phyloP scores from a whole-genome alignment of 2,888 invertebrate genomes.

The Hirtodrosophila duncani region DNA sequence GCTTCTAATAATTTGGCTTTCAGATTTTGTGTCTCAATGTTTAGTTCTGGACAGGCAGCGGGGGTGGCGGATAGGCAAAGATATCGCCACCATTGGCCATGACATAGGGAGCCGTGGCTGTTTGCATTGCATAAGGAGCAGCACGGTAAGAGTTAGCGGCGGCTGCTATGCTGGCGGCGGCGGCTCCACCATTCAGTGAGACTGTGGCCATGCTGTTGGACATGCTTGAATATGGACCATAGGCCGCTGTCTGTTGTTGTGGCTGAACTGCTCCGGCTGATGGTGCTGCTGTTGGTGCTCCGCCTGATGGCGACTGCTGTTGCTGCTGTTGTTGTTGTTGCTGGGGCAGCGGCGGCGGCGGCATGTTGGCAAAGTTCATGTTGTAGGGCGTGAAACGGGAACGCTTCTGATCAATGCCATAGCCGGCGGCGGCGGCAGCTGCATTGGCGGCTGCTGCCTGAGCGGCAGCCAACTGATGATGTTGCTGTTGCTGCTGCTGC shows the following conservation, averaged over 20 bases:
- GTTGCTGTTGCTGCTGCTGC: constrained; percentile 35
- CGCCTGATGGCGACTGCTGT: constrained; percentile 28
- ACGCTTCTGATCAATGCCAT: constrained; percentile 59
- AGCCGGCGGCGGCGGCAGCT: constrained; percentile 35
- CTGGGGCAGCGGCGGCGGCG: constrained; percentile 48
- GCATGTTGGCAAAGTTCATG: constrained; percentile 56
- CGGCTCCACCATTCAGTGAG: constrained; percentile 47
- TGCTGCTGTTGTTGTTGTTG: constrained; percentile 48
- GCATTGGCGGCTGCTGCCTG: constrained; percentile 45
- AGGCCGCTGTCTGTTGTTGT: constrained; percentile 45
- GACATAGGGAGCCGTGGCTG: constrained; percentile 47
- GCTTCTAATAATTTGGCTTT: constrained; percentile 45
- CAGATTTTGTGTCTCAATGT: constrained; percentile 29
- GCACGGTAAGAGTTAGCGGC: constrained; percentile 49
- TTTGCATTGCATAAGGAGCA: constrained; percentile 75
- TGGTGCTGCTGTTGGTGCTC: constrained; percentile 27
- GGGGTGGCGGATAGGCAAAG: constrained; percentile 77
- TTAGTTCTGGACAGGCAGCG: constrained; percentile 78
- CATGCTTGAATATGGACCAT: constrained; percentile 57
- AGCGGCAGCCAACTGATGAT: constrained; percentile 42
- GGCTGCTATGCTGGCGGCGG: constrained; percentile 37
- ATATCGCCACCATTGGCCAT: constrained; percentile 62
- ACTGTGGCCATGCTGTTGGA: constrained; percentile 58
- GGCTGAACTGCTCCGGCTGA: constrained; percentile 28
- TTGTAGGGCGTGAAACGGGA: constrained; percentile 52